Evolutionary conservation across 2,888 invertebrate species (phyloP), one percentile per base, ranked within the genome.

Genomic region (Volucella bombylans): DNA sequence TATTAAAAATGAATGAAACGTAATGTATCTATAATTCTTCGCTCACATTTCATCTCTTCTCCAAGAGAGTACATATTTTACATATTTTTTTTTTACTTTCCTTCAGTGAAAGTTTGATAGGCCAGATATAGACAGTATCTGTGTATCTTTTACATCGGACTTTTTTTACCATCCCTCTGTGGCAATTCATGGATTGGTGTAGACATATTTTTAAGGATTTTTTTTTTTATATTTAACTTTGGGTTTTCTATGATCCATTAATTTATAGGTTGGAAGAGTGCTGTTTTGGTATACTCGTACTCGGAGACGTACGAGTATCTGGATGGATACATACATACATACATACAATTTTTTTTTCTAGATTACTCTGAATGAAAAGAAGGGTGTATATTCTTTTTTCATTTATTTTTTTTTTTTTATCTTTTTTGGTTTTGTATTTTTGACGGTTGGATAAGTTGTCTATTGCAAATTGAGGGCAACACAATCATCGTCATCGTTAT

Each of bases 21-120:
- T 83, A 83, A 83, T 83, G 83, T 83, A 83, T 83, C 80, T 83
- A 83, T 79, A 83, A 83, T 83, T 83, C 69, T 83, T 80, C 38
- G 74, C 74, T 83, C 65, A 76, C 74, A 80, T 80, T 71, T 80
- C 83, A 71, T 83, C 80, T 80, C 69, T 65, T 59, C 62, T 65
- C 71, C 59, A 61, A 59, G 59, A 65, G 76, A 61, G 65, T 68
- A 23, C 18, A 23, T 23, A 45, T 64, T 68, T 49, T 61, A 43
- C 47, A 31, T 50, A 59, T 67, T 69, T 47, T 73, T 31, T 73
- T 54, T 45, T 31, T 71, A 43, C 14, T 45, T 73, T 45, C 31
- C 6, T 31, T 31, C 31, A 31, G 31, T 31, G 31, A 31, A 31
- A 31, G 31, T 64, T 67, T 71, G 71, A 65, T 76, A 67, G 71